phyloP scores from a whole-genome alignment of 2,888 invertebrate species.

The Campoplex nolae region DNA sequence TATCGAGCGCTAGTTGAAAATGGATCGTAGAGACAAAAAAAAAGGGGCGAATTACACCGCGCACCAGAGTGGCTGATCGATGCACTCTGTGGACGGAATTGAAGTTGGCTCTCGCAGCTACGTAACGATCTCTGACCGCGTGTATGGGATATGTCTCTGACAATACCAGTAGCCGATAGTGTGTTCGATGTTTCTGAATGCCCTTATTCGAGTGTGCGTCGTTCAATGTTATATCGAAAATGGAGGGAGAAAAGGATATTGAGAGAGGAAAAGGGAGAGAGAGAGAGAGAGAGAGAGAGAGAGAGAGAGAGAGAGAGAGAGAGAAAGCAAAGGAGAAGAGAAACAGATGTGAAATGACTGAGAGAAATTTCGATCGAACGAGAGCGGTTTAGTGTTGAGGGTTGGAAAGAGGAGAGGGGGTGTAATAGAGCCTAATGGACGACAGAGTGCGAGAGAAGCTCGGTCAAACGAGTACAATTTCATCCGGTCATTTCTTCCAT shows the following conservation, averaged over 20 bases:
- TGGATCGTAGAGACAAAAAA: slow-evolving; percentile 14
- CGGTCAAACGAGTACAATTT: slow-evolving; percentile 69
- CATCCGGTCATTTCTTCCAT: slow-evolving; percentile 69
- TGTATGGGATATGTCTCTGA: slow-evolving; percentile 53
- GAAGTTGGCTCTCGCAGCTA: slow-evolving; percentile 54
- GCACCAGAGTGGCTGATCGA: slow-evolving; percentile 49
- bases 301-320: background rate
- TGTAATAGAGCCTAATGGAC: slow-evolving; percentile 70
- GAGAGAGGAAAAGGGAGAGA: background rate
- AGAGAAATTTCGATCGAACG: slow-evolving; percentile 63
- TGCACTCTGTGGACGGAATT: slow-evolving; percentile 57
- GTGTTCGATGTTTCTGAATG: slow-evolving; percentile 52
- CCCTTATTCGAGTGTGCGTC: slow-evolving; percentile 8
- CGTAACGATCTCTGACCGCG: slow-evolving; percentile 59
- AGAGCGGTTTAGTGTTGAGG: slow-evolving; percentile 46
- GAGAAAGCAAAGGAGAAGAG: slow-evolving; percentile 33
- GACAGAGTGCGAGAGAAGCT: slow-evolving; percentile 52
- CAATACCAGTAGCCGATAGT: slow-evolving; percentile 45
- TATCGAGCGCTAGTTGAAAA: slow-evolving; percentile 16
- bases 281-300: too few species aligned
- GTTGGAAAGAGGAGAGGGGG: slow-evolving; percentile 14
- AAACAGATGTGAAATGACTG: slow-evolving; percentile 36
- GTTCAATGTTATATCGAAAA: slow-evolving; percentile 14
- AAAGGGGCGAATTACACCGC: background rate
- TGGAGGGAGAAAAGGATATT: slow-evolving; percentile 3